These are phyloP conservation scores for Candoia aspera DNA, from an alignment of 2,113 vertebrate genomes.

Conservation along the genomic window DNA sequence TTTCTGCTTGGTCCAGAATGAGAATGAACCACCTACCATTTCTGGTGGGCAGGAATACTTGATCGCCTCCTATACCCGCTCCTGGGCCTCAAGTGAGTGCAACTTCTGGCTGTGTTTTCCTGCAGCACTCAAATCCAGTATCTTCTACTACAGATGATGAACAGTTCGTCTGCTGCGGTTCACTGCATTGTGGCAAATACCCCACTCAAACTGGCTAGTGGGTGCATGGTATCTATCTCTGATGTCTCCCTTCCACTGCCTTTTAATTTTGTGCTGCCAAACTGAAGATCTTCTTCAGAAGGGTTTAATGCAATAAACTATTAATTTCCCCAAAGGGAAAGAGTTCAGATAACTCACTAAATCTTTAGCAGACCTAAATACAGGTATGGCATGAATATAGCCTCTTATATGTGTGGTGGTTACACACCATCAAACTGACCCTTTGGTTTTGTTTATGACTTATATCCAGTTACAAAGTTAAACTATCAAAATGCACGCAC, in stretches of 20 bases:
- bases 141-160: neutral
- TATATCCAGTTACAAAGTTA: neutral
- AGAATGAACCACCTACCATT: neutral
- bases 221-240: neutral
- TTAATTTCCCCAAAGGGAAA: too few relatives aligned
- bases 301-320: neutral
- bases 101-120: neutral
- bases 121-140: neutral
- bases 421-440: neutral
- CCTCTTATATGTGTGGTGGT: neutral
- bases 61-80: neutral
- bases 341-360: neutral
- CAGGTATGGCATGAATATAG: neutral
- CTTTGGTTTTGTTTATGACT: neutral
- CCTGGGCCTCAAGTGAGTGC: neutral
- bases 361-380: neutral
- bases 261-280: neutral
- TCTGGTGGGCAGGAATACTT: neutral
- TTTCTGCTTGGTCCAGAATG: neutral
- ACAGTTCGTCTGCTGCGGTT: neutral
- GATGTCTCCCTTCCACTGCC: neutral
- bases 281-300: neutral
- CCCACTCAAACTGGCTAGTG: neutral
- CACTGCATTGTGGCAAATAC: neutral
- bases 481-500: neutral